Evolutionary conservation across 2,888 invertebrate genomes (phyloP).

Genomic region (Bruchidius siliquastri): DNA sequence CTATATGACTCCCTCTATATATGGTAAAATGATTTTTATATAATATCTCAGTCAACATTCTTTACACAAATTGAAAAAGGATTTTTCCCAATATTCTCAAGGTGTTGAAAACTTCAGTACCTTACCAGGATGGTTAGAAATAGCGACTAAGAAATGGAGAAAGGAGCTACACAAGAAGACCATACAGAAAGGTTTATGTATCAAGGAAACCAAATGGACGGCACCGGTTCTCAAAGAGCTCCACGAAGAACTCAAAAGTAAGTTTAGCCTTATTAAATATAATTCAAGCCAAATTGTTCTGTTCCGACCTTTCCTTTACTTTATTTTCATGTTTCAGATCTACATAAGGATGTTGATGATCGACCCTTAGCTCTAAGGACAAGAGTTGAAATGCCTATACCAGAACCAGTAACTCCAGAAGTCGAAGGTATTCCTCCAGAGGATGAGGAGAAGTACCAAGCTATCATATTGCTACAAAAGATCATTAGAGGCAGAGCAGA

Average conservation of each 20-base stretch:
- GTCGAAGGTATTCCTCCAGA: conserved; percentile 34
- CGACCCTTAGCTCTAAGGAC: conserved; percentile 29
- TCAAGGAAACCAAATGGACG: conserved; percentile 62
- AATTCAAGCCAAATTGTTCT: too few species aligned
- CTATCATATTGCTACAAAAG: conserved; percentile 60
- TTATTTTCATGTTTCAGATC: conserved; percentile 22
- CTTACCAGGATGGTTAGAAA: conserved; percentile 51
- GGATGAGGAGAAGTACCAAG: conserved; percentile 51
- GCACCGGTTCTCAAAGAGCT: conserved; percentile 56
- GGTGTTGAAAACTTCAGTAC: conserved; percentile 50
- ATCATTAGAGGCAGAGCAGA: conserved; percentile 66
- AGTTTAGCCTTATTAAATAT: conserved; percentile 1
- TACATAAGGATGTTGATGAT: conserved; percentile 23
- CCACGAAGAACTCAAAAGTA: conserved; percentile 58
- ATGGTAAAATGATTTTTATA: too few species aligned
- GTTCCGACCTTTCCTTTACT: too few species aligned
- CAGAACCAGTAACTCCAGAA: conserved; percentile 34
- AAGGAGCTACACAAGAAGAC: conserved; percentile 4
- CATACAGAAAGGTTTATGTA: conserved; percentile 46
- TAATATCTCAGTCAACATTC: too few species aligned
- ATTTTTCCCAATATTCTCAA: too few species aligned
- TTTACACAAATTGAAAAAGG: too few species aligned
- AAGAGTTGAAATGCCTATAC: conserved; percentile 24
- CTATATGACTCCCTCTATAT: too few species aligned
- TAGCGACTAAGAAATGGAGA: conserved; percentile 36